phyloP scores from a whole-genome alignment of 2,113 vertebrate genomes.

The Atherinomorus stipes region DNA sequence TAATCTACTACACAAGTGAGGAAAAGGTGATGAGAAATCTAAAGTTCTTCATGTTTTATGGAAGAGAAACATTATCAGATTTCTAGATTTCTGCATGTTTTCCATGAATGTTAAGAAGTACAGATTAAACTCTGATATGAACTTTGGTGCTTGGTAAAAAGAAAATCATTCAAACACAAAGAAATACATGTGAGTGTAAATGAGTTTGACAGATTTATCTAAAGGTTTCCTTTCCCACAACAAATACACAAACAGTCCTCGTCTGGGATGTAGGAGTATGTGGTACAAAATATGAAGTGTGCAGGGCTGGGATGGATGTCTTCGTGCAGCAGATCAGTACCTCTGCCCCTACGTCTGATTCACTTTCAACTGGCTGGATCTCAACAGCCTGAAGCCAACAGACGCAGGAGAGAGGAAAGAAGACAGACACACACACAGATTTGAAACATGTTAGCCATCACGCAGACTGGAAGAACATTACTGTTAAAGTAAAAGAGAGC shows the following conservation, averaged over 20 bases:
- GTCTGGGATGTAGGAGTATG: background rate
- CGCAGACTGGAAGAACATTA: slow-evolving; percentile 9
- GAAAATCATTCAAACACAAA: background rate
- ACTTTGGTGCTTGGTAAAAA: too few relatives aligned
- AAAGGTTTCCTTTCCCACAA: too few relatives aligned
- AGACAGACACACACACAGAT: slow-evolving; percentile 22
- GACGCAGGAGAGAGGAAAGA: slow-evolving; percentile 16
- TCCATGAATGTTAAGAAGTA: too few relatives aligned
- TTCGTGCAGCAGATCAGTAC: slow-evolving; percentile 65
- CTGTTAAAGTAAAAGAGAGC: slow-evolving; percentile 1
- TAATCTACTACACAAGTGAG: too few relatives aligned
- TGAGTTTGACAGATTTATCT: too few relatives aligned
- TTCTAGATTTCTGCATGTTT: too few relatives aligned
- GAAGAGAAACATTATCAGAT: too few relatives aligned
- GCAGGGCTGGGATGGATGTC: background rate
- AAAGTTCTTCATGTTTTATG: too few relatives aligned
- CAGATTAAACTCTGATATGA: too few relatives aligned
- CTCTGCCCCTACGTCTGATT: slow-evolving; percentile 72
- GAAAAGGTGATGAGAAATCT: too few relatives aligned
- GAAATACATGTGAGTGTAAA: background rate
- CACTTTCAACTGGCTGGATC: slow-evolving; percentile 67
- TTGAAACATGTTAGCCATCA: slow-evolving; percentile 54
- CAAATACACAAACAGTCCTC: too few relatives aligned
- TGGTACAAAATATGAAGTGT: background rate
- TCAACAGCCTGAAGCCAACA: slow-evolving; percentile 62